These are phyloP conservation scores for Microplitis demolitor DNA, from an alignment of 1,140 invertebrate genomes.

Conservation along the genomic window DNA sequence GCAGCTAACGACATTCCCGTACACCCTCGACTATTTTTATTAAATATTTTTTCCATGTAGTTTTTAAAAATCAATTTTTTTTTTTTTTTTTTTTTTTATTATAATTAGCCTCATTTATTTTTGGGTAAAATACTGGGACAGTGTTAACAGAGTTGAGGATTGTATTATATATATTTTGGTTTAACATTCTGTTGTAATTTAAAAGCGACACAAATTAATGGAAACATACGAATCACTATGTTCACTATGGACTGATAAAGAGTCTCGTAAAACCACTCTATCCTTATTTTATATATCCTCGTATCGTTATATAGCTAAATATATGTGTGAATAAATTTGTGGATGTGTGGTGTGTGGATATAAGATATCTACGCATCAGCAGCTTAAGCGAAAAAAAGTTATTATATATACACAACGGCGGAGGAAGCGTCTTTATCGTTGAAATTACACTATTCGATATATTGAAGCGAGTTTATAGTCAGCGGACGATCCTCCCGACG, in stretches of 20 bases:
- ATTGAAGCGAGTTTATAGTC: conserved; percentile 24
- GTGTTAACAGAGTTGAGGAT: too few relatives aligned
- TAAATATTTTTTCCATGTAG: not conserved
- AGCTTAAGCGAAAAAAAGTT: not conserved
- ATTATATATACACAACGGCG: not conserved
- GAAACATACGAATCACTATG: conserved; percentile 51
- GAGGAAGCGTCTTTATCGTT: conserved; percentile 13
- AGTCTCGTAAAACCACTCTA: conserved; percentile 36
- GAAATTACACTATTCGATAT: conserved; percentile 22
- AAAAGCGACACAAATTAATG: conserved; percentile 54
- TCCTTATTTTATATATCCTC: conserved; percentile 2
- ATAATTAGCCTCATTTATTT: too few relatives aligned
- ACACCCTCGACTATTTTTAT: conserved; percentile 15
- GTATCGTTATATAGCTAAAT: not conserved
- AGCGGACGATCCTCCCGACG: conserved; percentile 17
- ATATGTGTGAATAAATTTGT: not conserved
- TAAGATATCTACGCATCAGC: not conserved
- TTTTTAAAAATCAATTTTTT: too few relatives aligned
- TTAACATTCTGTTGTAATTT: too few relatives aligned
- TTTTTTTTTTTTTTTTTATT: too few relatives aligned
- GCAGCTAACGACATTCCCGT: conserved; percentile 46
- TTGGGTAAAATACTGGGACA: too few relatives aligned
- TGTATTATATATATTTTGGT: too few relatives aligned
- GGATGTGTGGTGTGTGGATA: not conserved
- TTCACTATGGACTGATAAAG: conserved; percentile 46